phyloP scores from a whole-genome alignment of 92 coral and sea anemone species.

The Parazoanthus darwini region DNA sequence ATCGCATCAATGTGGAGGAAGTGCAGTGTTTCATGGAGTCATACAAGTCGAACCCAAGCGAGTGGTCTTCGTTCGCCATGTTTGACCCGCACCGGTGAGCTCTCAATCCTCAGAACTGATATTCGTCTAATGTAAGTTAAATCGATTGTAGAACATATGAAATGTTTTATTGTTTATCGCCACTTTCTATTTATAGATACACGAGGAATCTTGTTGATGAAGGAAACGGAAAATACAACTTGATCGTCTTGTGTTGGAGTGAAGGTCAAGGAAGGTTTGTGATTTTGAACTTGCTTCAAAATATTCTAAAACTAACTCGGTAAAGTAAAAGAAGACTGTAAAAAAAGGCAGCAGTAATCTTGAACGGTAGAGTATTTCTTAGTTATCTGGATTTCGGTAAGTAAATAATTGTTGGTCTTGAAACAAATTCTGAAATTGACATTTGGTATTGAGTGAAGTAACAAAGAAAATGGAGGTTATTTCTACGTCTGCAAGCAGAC shows the following conservation, averaged over 20 bases:
- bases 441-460: not conserved
- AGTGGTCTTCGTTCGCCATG: constrained; percentile 87
- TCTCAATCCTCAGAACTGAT: not conserved
- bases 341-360: not conserved
- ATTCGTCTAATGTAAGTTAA: not conserved
- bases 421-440: not conserved
- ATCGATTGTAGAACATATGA: not conserved
- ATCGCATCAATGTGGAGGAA: constrained; percentile 77
- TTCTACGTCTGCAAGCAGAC: no score
- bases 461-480: no score
- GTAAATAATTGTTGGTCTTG: not conserved
- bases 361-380: not conserved
- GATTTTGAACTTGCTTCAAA: not conserved
- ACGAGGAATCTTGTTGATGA: constrained; percentile 95
- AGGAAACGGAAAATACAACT: constrained; percentile 95
- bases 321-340: not conserved
- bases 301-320: not conserved
- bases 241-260: constrained; percentile 95
- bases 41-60: constrained; percentile 75
- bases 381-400: not conserved
- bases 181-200: constrained; percentile 52
- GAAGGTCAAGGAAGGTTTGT: constrained; percentile 97
- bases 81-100: constrained; percentile 86
- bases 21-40: constrained; percentile 76
- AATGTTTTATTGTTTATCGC: not conserved